Conservation (phyloP, 2,113 vertebrate genomes). For the Enhydra lutris region DNA sequence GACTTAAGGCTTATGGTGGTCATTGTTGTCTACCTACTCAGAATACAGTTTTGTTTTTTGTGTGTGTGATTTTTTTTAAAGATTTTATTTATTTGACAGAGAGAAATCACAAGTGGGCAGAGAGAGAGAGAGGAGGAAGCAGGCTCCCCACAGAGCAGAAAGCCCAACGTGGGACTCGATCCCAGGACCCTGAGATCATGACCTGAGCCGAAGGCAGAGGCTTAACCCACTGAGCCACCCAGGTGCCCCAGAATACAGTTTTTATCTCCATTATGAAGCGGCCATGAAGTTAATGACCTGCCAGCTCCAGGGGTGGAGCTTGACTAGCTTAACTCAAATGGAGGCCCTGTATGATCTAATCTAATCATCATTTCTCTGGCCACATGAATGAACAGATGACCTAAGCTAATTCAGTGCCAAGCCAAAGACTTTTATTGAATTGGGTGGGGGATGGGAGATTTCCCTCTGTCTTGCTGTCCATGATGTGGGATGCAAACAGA, state of each 20-base stretch:
- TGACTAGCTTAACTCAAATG: neutral
- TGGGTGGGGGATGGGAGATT: fast-evolving
- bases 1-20: neutral
- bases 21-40: neutral
- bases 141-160: too few species aligned
- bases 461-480: neutral
- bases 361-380: neutral
- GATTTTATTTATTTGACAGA: too few species aligned
- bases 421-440: neutral
- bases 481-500: neutral
- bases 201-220: too few species aligned
- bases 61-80: too few species aligned
- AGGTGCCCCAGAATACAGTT: neutral
- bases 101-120: too few species aligned
- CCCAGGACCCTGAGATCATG: too few species aligned
- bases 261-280: neutral
- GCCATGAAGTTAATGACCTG: neutral
- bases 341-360: neutral
- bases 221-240: too few species aligned
- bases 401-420: neutral
- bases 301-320: neutral
- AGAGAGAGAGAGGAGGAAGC: too few species aligned
- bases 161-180: too few species aligned
- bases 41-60: neutral
- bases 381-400: neutral